phyloP scores from a whole-genome alignment of 2,797 vertebrate genomes.

The Pagetopsis macropterus region DNA sequence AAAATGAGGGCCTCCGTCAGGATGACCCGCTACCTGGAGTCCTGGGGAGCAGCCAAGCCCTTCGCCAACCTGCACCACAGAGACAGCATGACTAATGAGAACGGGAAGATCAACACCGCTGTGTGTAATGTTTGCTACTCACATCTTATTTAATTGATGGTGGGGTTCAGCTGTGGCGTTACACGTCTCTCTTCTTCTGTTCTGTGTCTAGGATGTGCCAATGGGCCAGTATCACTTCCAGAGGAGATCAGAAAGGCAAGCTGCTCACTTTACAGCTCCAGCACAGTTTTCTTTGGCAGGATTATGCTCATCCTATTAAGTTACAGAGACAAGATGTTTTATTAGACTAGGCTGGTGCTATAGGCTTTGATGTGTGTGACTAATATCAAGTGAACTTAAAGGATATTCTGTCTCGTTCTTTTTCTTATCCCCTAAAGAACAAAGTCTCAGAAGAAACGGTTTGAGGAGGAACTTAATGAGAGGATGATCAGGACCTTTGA shows the following conservation, averaged over 20 bases:
- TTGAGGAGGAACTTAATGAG: slow-evolving; percentile 95
- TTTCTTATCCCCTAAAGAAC: slow-evolving; percentile 80
- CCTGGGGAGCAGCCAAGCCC: slow-evolving; percentile 95
- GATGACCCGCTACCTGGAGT: slow-evolving; percentile 96
- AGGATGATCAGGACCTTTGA: slow-evolving; percentile 96
- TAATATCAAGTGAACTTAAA: slow-evolving; percentile 45
- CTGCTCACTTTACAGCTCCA: slow-evolving; percentile 33
- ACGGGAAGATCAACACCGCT: slow-evolving; percentile 94
- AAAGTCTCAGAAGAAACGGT: slow-evolving; percentile 94
- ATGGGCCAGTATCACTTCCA: slow-evolving; percentile 95
- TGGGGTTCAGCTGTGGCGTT: slow-evolving; percentile 20
- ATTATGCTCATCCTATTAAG: slow-evolving; percentile 42
- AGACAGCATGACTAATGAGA: slow-evolving; percentile 97
- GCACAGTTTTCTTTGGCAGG: slow-evolving; percentile 37
- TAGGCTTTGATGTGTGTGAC: slow-evolving; percentile 44
- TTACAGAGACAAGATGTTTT: slow-evolving; percentile 34
- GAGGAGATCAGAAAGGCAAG: slow-evolving; percentile 90
- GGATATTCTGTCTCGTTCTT: slow-evolving; percentile 30
- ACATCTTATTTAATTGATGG: slow-evolving; percentile 18
- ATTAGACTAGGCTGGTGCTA: slow-evolving; percentile 28
- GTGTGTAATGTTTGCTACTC: slow-evolving; percentile 73
- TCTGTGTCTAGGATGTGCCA: slow-evolving; percentile 87
- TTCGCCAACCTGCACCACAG: slow-evolving; percentile 93
- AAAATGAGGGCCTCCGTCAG: slow-evolving; percentile 96
- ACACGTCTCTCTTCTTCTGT: slow-evolving; percentile 32